A percentile compares a stretch with the other conserved stretches of the same genome.
These are phyloP conservation scores for Hystrix cristata DNA, from an alignment of 2,113 vertebrate species.

Conservation along the genomic window DNA sequence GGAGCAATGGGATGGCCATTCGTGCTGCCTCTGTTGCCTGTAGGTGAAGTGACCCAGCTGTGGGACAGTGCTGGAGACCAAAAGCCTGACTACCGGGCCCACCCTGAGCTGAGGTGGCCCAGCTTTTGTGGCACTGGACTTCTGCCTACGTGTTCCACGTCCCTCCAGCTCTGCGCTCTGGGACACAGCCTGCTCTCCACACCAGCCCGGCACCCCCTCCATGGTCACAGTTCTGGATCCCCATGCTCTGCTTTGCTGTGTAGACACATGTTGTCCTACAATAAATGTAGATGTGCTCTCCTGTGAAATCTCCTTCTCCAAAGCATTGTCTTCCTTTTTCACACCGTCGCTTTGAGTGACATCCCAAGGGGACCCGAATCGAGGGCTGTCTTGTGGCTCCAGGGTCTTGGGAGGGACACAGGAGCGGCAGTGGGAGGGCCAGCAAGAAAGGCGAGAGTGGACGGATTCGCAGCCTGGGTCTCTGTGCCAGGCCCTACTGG, in stretches of 20 bases:
- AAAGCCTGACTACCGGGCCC: rapidly evolving
- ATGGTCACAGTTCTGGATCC: rapidly evolving
- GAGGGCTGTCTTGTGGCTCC: too few relatives aligned
- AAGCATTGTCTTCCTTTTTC: background rate
- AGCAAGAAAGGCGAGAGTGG: background rate
- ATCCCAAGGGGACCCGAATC: background rate
- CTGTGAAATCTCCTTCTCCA: background rate
- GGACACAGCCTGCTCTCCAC: background rate
- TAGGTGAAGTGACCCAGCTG: constrained; percentile 74
- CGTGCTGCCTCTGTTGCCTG: background rate
- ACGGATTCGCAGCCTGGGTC: too few relatives aligned
- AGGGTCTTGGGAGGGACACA: background rate
- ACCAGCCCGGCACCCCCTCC: too few relatives aligned
- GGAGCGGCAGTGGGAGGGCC: too few relatives aligned
- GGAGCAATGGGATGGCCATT: background rate
- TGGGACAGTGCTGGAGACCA: background rate
- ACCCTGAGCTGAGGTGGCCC: background rate
- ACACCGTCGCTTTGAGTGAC: background rate
- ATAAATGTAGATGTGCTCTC: constrained; percentile 57
- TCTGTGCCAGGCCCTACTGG: too few relatives aligned
- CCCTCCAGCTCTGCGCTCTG: background rate
- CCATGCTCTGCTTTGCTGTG: background rate
- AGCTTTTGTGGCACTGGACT: rapidly evolving
- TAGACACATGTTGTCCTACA: background rate
- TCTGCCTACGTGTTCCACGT: rapidly evolving